Percentiles rank a stretch among this genome's conserved stretches.
Conservation (phyloP, 64 coral and sea anemone species). For the Actinia tenebrosa region DNA sequence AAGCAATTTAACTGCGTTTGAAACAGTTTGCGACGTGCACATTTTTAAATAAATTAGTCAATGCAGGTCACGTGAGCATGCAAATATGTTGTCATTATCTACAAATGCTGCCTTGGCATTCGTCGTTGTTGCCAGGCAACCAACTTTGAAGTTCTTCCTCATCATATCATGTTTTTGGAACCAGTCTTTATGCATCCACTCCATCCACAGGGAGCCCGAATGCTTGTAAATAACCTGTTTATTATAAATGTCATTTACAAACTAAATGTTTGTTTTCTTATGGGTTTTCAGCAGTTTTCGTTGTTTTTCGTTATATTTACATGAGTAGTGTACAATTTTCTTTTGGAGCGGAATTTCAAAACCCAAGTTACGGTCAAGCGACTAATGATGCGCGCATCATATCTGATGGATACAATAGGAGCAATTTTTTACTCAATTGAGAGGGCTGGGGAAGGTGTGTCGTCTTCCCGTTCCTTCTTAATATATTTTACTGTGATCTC, state of each 20-base stretch:
- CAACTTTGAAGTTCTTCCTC: neutral
- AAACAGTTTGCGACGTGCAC: neutral
- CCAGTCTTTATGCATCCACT: neutral
- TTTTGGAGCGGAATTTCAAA: neutral
- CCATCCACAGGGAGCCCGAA: neutral
- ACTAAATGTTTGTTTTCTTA: neutral
- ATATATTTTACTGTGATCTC: conserved; percentile 16
- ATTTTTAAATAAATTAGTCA: neutral
- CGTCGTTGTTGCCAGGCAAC: neutral
- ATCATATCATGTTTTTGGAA: neutral
- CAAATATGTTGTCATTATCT: neutral
- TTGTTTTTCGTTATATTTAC: neutral
- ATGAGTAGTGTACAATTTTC: neutral
- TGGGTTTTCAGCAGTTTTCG: neutral
- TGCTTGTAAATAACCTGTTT: neutral
- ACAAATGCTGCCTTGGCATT: neutral
- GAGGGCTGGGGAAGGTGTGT: conserved; percentile 5
- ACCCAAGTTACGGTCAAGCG: neutral
- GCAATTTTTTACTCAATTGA: conserved; percentile 2
- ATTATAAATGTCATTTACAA: neutral
- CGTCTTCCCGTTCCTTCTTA: conserved; percentile 2
- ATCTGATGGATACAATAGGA: neutral
- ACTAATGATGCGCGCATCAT: neutral
- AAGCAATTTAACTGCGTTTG: no score
- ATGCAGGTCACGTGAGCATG: neutral